Evolutionary conservation across 2,888 invertebrate species (phyloP), one percentile per base, ranked within the genome.

Genomic region (Aleiodes testaceus): DNA sequence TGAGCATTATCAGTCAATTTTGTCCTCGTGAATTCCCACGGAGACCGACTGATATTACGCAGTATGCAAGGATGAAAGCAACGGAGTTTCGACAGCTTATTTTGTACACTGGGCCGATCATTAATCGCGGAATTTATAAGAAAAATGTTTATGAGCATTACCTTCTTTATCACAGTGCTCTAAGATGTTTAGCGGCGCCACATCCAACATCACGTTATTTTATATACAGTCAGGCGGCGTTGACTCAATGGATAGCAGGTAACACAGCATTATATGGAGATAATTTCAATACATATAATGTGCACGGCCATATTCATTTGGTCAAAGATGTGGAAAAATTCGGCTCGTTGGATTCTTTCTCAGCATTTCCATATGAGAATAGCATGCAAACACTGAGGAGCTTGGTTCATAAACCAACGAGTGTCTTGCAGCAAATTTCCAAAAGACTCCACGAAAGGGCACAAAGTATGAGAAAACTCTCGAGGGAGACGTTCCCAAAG

Each of bases 101-200:
- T 52, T 52, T 52, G 18, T 52, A 52, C 9, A 52, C n/a, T 52
- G 50, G 50, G 11, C 50, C 50, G 6, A 16, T 49, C 49, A n/a
- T 49, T n/a, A 16, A 49, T 49, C 49, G n/a, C n/a, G 49, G 49
- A 49, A 49, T 49, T 2, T 49, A 49, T 4, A 49, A 49, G 49
- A 49, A 49, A 49, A 14, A 49, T 49, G 12, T 49, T n/a, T 49
- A n/a, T 49, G 49, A 49, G 5, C 49, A 49, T 49, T 49, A 49
- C n/a, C n/a, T 49, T n/a, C n/a, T 49, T 1, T 16, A 49, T n/a
- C 49, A 49, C n/a, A 49, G 14, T n/a, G 49, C 49, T n/a, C 16
- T 49, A n/a, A 1, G 49, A 49, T 49, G 49, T 45, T 45, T 45
- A 5, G n/a, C n/a, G 5, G 45, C 45, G 1, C 6, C 45, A 3